These are phyloP conservation scores for Heliothis subflexa DNA, from an alignment of 1,140 invertebrate genomes.

Conservation along the genomic window DNA sequence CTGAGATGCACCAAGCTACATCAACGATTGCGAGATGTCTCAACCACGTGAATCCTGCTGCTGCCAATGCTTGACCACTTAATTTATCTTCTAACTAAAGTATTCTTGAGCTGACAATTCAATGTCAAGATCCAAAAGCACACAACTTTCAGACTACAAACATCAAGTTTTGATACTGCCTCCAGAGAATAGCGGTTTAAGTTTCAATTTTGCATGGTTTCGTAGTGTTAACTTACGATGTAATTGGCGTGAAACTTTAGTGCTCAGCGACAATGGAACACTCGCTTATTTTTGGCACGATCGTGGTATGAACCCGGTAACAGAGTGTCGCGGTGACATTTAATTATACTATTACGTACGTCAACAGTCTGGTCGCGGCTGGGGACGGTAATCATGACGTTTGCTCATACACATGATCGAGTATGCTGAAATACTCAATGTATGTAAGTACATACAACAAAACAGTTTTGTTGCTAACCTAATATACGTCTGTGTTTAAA, in stretches of 20 bases:
- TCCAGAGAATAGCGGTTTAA: conserved; percentile 12
- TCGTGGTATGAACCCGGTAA: conserved; percentile 44
- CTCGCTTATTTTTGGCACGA: conserved; percentile 42
- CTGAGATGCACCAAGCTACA: conserved; percentile 61
- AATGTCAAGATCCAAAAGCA: conserved; percentile 29
- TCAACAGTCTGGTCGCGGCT: conserved; percentile 39
- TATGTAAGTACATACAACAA: background rate
- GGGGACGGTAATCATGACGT: conserved; percentile 34
- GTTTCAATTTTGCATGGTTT: conserved; percentile 34
- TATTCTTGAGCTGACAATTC: conserved; percentile 13
- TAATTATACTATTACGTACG: conserved; percentile 51
- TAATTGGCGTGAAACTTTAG: conserved; percentile 32
- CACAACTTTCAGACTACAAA: conserved; percentile 19
- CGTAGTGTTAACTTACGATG: background rate
- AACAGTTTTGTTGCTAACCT: conserved; percentile 38
- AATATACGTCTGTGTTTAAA: conserved; percentile 28
- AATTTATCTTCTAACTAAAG: background rate
- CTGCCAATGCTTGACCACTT: conserved; percentile 19
- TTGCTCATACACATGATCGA: conserved; percentile 22
- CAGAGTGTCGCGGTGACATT: conserved; percentile 41
- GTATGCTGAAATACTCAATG: background rate
- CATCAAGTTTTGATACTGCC: background rate
- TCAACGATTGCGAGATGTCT: conserved; percentile 66
- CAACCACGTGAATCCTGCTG: conserved; percentile 34
- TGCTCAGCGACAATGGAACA: conserved; percentile 21